Evolutionary conservation across 2,113 vertebrate genomes (phyloP).

Genomic region (Azemiops feae): DNA sequence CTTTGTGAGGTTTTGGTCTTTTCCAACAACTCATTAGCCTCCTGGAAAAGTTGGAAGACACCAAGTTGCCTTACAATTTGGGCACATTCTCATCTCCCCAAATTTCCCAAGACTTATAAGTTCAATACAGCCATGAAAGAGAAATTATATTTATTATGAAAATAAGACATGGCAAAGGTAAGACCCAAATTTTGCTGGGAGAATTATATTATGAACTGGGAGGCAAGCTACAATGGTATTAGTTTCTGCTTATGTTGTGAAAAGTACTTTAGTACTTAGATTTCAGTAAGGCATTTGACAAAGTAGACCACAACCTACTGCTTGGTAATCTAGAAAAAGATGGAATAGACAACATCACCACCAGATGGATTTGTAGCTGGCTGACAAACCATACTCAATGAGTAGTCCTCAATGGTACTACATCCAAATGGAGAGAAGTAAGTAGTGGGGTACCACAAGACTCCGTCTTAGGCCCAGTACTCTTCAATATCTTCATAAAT

Average conservation of each 20-base stretch:
- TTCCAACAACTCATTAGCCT: background rate
- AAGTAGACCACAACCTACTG: too few relatives aligned
- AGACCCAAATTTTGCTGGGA: background rate
- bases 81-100: background rate
- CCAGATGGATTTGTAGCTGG: too few relatives aligned
- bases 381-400: too few relatives aligned
- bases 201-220: conserved; percentile 17
- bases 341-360: too few relatives aligned
- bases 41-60: background rate
- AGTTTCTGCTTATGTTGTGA: background rate
- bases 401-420: too few relatives aligned
- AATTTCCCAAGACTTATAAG: background rate
- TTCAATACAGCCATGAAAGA: background rate
- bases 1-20: background rate
- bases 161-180: background rate
- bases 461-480: too few relatives aligned
- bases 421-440: too few relatives aligned
- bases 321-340: too few relatives aligned
- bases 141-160: background rate
- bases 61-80: background rate
- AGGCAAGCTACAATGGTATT: conserved; percentile 4
- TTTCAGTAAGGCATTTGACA: too few relatives aligned
- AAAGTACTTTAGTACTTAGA: conserved; percentile 23
- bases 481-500: too few relatives aligned
- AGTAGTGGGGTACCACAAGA: too few relatives aligned